Conservation (phyloP, 1,140 invertebrate genomes). For the Drosophila arawakana region DNA sequence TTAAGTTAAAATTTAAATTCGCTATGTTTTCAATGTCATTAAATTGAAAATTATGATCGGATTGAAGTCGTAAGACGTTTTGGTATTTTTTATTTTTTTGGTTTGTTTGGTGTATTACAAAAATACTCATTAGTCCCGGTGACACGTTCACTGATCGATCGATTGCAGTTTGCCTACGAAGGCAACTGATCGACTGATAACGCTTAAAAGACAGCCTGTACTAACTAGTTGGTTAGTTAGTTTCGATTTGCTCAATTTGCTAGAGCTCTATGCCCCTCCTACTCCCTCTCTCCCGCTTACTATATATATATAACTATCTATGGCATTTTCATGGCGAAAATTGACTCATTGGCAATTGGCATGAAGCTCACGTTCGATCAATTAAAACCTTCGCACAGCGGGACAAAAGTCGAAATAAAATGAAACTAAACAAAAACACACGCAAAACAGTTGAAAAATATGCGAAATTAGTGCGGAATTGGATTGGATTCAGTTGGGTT, state of each 20-base stretch:
- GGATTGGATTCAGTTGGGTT: constrained; percentile 43
- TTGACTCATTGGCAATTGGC: constrained; percentile 56
- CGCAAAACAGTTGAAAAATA: constrained; percentile 34
- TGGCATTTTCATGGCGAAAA: constrained; percentile 56
- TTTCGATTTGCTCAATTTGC: constrained; percentile 35
- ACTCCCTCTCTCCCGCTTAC: background rate
- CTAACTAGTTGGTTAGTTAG: constrained; percentile 53
- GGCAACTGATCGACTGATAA: constrained; percentile 78
- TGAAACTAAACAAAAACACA: constrained; percentile 18
- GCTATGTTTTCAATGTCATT: background rate
- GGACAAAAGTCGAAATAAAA: constrained; percentile 28
- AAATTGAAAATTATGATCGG: background rate
- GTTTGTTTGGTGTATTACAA: constrained; percentile 37
- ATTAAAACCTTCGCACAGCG: constrained; percentile 72
- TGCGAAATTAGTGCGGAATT: constrained; percentile 43
- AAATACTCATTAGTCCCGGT: constrained; percentile 72
- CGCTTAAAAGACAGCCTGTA: constrained; percentile 58
- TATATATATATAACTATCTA: constrained; percentile 41
- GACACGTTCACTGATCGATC: constrained; percentile 77
- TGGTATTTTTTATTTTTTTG: constrained; percentile 22
- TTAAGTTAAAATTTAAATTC: background rate
- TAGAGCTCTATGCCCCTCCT: background rate
- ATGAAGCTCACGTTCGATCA: constrained; percentile 76
- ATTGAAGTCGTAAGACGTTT: constrained; percentile 1
- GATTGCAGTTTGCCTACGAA: constrained; percentile 46